phyloP scores from a whole-genome alignment of 2,113 vertebrate species.

The Phalacrocorax brasilianus region DNA sequence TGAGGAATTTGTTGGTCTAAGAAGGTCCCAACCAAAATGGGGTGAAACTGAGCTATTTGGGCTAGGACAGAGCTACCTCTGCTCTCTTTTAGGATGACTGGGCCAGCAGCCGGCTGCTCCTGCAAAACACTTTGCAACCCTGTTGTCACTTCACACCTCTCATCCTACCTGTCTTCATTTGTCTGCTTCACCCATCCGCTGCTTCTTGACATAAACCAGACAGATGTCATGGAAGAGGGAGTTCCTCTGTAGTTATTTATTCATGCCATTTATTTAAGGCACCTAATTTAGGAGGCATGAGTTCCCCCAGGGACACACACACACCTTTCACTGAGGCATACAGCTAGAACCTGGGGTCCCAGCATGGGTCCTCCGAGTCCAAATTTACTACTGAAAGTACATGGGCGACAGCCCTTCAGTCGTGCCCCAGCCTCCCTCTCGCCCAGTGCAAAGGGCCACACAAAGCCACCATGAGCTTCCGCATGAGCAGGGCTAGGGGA shows the following conservation, averaged over 20 bases:
- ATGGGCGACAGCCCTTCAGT: not conserved
- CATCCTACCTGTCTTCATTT: not conserved
- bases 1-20: not conserved
- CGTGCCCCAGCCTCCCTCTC: not conserved
- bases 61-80: not conserved
- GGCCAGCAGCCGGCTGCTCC: not conserved
- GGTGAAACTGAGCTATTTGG: not conserved
- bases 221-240: not conserved
- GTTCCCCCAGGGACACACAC: not conserved
- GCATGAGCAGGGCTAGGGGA: not conserved
- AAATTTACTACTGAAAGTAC: not conserved
- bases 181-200: not conserved
- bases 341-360: not conserved
- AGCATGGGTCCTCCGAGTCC: not conserved
- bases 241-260: not conserved
- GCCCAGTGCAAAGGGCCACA: not conserved
- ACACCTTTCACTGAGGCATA: not conserved
- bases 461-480: not conserved
- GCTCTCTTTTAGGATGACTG: not conserved
- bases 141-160: not conserved
- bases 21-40: not conserved
- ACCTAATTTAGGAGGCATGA: not conserved
- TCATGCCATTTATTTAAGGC: not conserved
- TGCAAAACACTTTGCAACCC: not conserved
- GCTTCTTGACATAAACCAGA: not conserved